Evolutionary conservation across 2,888 invertebrate genomes (phyloP), one percentile per base, ranked within the genome.

Genomic region (Rhamphomyia laevipes): DNA sequence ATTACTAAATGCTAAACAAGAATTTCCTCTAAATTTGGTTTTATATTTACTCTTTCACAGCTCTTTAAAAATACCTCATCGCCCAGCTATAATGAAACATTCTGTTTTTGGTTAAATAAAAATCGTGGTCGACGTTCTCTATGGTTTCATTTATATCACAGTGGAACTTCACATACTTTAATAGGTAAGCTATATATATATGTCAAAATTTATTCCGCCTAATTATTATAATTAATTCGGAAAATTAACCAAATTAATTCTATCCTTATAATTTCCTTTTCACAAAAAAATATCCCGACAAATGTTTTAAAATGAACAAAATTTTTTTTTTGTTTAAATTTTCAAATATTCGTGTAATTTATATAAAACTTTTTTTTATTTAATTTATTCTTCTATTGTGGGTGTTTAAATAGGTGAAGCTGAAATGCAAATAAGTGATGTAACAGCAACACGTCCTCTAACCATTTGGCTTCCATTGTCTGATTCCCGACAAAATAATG

Each of bases 391-490:
- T 21, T 21, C 7, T 27, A 9, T 9, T 27, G 2, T 27, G 2
- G 7, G 12, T 40, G 2, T 17, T 17, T 31, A 15, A 17, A 13
- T 77, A 57, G 81, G 81, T 2, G 84, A 84, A 64, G 80, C 81
- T 9, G 83, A 84, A 61, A 71, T 85, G 54, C 75, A 80, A 56
- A 69, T 85, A 33, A 74, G 76, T 12, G 70, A 70, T 62, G 73
- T 83, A 51, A 76, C 79, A 46, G 73, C 83, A 51, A 77, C 81
- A 43, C 78, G 80, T 35, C 81, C 85, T 1, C 77, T 82, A 43
- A 84, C 84, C 46, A 83, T 84, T n/a, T 87, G 86, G 86, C 75
- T 87, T 50, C 80, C 84, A 2, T 72, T 88, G 3, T 77, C 82
- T 1, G 85, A 86, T 61, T 81, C 84, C 10, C 80, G 82, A 56